Percentiles rank a stretch among this genome's conserved stretches.
Evolutionary conservation across 2,797 vertebrate species (phyloP).

Genomic region (Chaetodon trifasciatus): DNA sequence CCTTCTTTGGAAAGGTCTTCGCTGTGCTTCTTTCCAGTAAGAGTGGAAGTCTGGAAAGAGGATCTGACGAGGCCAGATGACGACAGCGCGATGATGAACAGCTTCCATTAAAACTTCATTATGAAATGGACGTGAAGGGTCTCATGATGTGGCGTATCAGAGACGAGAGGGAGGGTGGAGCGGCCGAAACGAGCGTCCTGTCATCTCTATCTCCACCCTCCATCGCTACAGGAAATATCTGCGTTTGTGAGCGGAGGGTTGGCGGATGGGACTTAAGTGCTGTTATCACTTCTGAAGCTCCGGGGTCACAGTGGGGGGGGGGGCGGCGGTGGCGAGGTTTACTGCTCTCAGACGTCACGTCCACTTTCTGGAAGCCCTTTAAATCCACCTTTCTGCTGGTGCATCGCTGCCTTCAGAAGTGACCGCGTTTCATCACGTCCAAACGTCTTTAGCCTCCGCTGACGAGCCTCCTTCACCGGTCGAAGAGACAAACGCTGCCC

Average conservation of each 20-base stretch:
- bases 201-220: slow-evolving; percentile 40
- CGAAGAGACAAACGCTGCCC: neutral
- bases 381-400: neutral
- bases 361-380: slow-evolving; percentile 26
- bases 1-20: neutral
- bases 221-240: slow-evolving; percentile 70
- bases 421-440: too few relatives aligned
- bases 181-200: neutral
- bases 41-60: neutral
- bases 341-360: slow-evolving; percentile 9
- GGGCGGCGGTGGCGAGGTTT: neutral
- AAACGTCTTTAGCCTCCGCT: neutral
- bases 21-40: neutral
- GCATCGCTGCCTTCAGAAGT: neutral
- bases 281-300: slow-evolving; percentile 55
- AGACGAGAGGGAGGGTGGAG: slow-evolving; percentile 13
- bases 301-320: slow-evolving; percentile 10
- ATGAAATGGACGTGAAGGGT: slow-evolving; percentile 50
- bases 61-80: neutral
- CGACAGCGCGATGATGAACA: slow-evolving; percentile 72
- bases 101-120: slow-evolving; percentile 75
- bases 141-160: slow-evolving; percentile 54
- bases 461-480: neutral
- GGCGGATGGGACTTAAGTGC: slow-evolving; percentile 22
- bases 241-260: slow-evolving; percentile 17